Conservation (phyloP, 2,888 invertebrate species). For the Sthenelais limicola region DNA sequence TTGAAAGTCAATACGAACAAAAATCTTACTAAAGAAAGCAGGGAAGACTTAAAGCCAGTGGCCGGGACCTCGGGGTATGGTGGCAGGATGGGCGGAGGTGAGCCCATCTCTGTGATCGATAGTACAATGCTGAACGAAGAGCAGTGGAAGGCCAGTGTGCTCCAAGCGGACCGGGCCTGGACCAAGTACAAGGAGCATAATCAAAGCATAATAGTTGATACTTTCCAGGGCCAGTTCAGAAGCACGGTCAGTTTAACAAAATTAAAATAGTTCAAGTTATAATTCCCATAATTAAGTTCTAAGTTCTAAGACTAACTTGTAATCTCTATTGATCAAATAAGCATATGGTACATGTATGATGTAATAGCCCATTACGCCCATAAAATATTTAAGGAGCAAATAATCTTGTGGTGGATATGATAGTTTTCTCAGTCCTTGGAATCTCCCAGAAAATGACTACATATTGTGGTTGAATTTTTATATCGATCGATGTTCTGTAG, state of each 20-base stretch:
- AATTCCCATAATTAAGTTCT: no score
- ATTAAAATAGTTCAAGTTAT: no score
- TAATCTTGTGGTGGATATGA: no score
- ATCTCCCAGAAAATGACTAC: no score
- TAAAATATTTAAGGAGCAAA: no score
- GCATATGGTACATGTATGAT: no score
- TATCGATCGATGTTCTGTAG: no score
- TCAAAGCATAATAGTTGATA: constrained; percentile 77
- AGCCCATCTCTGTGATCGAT: not conserved
- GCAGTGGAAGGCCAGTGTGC: constrained; percentile 15
- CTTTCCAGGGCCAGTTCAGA: constrained; percentile 79
- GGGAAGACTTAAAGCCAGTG: not conserved
- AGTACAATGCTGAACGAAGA: constrained; percentile 12
- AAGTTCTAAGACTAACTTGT: no score
- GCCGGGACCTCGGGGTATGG: not conserved
- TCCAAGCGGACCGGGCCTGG: constrained; percentile 76
- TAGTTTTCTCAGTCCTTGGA: no score
- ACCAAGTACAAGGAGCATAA: constrained; percentile 76
- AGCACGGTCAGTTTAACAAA: constrained; percentile 77
- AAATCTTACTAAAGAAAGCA: constrained; percentile 38
- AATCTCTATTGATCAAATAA: no score
- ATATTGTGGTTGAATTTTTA: no score
- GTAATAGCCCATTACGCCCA: no score
- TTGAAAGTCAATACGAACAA: constrained; percentile 57
- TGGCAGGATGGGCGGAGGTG: not conserved